Conservation (phyloP, 2,888 invertebrate species). For the Clistopyga incitator region DNA sequence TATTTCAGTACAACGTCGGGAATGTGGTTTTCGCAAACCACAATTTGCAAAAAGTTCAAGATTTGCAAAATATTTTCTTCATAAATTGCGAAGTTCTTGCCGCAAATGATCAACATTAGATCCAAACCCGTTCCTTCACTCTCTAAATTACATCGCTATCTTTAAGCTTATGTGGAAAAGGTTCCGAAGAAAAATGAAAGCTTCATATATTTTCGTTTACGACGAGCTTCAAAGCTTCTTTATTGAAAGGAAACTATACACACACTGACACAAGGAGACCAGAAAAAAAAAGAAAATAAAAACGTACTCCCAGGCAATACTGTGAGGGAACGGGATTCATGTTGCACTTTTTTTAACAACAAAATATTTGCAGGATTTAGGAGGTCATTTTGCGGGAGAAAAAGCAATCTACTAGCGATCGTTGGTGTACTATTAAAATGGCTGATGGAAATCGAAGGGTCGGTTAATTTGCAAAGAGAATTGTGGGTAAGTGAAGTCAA, state of each 20-base stretch:
- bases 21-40: too few relatives aligned
- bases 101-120: background rate
- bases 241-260: slow-evolving; percentile 69
- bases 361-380: background rate
- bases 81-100: slow-evolving; percentile 56
- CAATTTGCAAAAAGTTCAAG: too few relatives aligned
- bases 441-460: slow-evolving; percentile 15
- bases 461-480: slow-evolving; percentile 28
- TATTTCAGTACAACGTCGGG: too few relatives aligned
- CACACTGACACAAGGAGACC: slow-evolving; percentile 38
- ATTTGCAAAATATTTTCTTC: slow-evolving; percentile 24
- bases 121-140: background rate
- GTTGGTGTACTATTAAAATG: slow-evolving; percentile 5
- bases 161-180: slow-evolving; percentile 48
- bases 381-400: background rate
- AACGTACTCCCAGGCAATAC: slow-evolving; percentile 17
- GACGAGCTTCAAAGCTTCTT: slow-evolving; percentile 69
- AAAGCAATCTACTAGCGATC: background rate
- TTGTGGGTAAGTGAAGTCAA: slow-evolving; percentile 7
- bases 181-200: slow-evolving; percentile 66
- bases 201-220: slow-evolving; percentile 12
- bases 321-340: slow-evolving; percentile 29
- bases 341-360: background rate
- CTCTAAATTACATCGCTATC: background rate
- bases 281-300: slow-evolving; percentile 11